Conservation (phyloP, 2,888 invertebrate genomes). For the Drosophila mercatorum region DNA sequence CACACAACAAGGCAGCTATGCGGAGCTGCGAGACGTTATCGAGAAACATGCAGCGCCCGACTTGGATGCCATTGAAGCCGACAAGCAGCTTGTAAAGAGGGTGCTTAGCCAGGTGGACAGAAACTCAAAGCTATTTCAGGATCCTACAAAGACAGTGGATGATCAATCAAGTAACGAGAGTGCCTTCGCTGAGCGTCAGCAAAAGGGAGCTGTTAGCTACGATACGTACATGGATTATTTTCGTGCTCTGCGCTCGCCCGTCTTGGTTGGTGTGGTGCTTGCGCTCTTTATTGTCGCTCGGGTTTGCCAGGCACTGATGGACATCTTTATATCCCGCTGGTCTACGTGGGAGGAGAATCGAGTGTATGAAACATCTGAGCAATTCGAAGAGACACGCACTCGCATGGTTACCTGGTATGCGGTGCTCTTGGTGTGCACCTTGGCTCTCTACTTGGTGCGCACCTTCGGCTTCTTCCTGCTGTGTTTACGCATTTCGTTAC, state of each 20-base stretch:
- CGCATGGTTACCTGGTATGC: conserved; percentile 78
- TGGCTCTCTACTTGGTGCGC: conserved; percentile 86
- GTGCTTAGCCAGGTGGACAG: conserved; percentile 76
- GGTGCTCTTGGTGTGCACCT: conserved; percentile 66
- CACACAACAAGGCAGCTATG: conserved; percentile 80
- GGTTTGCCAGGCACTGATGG: conserved; percentile 87
- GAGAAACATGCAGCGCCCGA: conserved; percentile 84
- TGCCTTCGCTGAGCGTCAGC: conserved; percentile 85
- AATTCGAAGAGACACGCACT: conserved; percentile 56
- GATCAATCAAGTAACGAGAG: conserved; percentile 31
- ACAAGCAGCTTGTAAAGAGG: conserved; percentile 68
- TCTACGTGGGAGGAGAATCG: conserved; percentile 82
- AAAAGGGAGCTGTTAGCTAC: conserved; percentile 87
- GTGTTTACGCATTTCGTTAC: conserved; percentile 90
- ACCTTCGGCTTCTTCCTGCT: conserved; percentile 88
- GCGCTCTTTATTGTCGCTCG: conserved; percentile 87
- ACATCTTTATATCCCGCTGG: conserved; percentile 91
- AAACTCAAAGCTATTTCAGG: conserved; percentile 60
- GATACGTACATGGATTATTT: conserved; percentile 87
- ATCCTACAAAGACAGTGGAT: conserved; percentile 5
- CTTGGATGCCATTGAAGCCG: conserved; percentile 69
- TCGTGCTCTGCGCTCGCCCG: conserved; percentile 85
- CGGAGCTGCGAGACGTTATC: conserved; percentile 85
- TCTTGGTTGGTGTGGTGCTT: conserved; percentile 73
- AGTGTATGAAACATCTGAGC: conserved; percentile 26